Conservation (phyloP, 2,888 invertebrate genomes). For the Seira ritae region DNA sequence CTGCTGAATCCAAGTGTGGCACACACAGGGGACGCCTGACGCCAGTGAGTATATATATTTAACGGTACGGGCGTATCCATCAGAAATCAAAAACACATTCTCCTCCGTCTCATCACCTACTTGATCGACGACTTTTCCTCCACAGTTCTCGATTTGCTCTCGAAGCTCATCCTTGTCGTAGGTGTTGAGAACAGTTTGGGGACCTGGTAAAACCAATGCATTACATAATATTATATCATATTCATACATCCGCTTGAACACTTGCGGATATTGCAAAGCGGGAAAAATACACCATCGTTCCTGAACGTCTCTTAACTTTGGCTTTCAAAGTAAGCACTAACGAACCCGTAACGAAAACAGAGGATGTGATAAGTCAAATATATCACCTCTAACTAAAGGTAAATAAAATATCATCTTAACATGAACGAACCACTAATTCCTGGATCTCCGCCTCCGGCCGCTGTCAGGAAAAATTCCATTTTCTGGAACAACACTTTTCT, state of each 20-base stretch:
- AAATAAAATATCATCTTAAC: not conserved
- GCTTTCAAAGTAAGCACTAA: too few relatives aligned
- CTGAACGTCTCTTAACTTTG: too few relatives aligned
- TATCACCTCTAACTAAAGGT: too few relatives aligned
- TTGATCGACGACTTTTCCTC: slow-evolving; percentile 64
- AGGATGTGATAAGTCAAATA: too few relatives aligned
- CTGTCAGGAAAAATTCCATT: slow-evolving; percentile 71
- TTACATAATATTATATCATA: too few relatives aligned
- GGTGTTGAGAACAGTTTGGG: slow-evolving; percentile 24
- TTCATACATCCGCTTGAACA: too few relatives aligned
- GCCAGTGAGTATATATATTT: slow-evolving; percentile 86
- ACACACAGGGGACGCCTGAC: slow-evolving; percentile 81
- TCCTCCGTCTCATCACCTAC: slow-evolving; percentile 71
- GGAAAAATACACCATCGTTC: too few relatives aligned
- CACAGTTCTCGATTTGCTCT: slow-evolving; percentile 63
- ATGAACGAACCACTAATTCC: slow-evolving; percentile 55
- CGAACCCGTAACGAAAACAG: too few relatives aligned
- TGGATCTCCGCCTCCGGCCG: slow-evolving; percentile 71
- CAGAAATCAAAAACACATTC: slow-evolving; percentile 81
- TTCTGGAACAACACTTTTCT: slow-evolving; percentile 65
- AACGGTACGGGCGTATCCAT: slow-evolving; percentile 84
- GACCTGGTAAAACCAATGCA: not conserved
- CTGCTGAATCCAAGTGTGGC: slow-evolving; percentile 84
- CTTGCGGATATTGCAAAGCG: too few relatives aligned
- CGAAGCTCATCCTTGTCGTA: slow-evolving; percentile 71